Base-by-base conservation (phyloP, 2,113 vertebrate species). In the Mormyrus lacerda region DNA sequence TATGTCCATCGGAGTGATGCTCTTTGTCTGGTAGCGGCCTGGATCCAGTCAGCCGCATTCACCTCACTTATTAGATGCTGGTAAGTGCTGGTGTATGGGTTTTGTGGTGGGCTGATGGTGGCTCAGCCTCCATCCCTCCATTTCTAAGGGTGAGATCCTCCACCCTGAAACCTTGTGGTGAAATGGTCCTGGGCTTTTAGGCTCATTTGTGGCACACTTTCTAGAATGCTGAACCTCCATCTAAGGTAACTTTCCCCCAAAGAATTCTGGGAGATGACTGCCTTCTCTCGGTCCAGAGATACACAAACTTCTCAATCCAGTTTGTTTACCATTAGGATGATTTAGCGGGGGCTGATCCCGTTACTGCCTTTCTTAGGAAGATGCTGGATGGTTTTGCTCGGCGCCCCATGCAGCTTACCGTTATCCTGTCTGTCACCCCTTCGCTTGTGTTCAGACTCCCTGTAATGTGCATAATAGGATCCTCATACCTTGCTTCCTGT, bases 51-150 rank as follows among this genome's bases (percentile, higher is more conserved):
- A 3, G n/a, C 35, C 2, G 35, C 6, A 42, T 19, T 79, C 31
- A 42, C 73, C 35, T 76, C 4, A 5, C 35, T 79, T 79, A 42
- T 42, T 69, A 69, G 9, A 19, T 19, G 69, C 35, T 15, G 31
- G 4, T 39, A 76, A 39, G 69, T 39, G 69, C 27, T 39, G 35
- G 11, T 15, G 31, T 76, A 15, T 17, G 13, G 13, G 4, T 39
- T 42, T 79, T 19, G 35, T n/a, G 76, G 89, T 44, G 88, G 58
- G 91, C 89, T 89, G 91, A 91, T 89, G 88, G 82, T 83, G 90
- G 89, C 58, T 90, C 86, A 73, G 84, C 89, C 91, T 90, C 91
- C 92, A 93, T 93, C 92, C 90, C 61, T 89, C 88, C 48, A 82
- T 87, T 92, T 91, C 87, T 82, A 89, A 91, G 35, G 88, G 61